Evolutionary conservation across 2,113 vertebrate species (phyloP).

Genomic region (pig (Sus scrofa)): DNA sequence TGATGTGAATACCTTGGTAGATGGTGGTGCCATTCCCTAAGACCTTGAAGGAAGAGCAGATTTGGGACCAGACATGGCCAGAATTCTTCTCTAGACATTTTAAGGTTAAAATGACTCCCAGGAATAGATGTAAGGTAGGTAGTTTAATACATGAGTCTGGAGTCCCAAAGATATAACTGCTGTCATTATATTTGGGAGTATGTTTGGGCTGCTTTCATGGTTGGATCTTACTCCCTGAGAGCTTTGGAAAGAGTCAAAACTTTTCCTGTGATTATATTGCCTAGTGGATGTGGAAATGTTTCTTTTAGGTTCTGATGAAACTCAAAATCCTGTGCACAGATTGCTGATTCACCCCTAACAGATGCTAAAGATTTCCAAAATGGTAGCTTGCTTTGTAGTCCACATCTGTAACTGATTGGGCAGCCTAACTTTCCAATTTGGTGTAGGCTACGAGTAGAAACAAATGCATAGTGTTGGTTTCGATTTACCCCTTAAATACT

Average conservation of each 20-base stretch:
- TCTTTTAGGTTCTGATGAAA: slow-evolving; percentile 3
- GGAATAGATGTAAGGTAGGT: background rate
- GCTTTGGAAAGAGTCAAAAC: background rate
- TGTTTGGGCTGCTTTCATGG: background rate
- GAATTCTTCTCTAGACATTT: background rate
- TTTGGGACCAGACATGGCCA: background rate
- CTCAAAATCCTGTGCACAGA: slow-evolving; percentile 5
- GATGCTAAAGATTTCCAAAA: slow-evolving; percentile 53
- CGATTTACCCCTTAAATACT: slow-evolving; percentile 34
- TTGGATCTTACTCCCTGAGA: background rate
- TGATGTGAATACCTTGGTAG: background rate
- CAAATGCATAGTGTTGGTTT: slow-evolving; percentile 35
- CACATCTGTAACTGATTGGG: slow-evolving; percentile 66
- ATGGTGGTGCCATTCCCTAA: background rate
- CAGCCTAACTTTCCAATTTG: slow-evolving; percentile 28
- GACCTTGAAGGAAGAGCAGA: background rate
- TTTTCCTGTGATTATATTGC: background rate
- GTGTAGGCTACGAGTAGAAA: slow-evolving; percentile 50
- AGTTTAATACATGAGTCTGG: background rate
- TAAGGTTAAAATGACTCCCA: background rate
- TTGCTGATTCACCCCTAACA: slow-evolving; percentile 40
- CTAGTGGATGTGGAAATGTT: background rate
- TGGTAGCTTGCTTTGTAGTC: slow-evolving; percentile 46
- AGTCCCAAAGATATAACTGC: background rate
- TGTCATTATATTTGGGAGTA: background rate